Conservation (phyloP, 2,113 vertebrate genomes). For the Trinectes maculatus region DNA sequence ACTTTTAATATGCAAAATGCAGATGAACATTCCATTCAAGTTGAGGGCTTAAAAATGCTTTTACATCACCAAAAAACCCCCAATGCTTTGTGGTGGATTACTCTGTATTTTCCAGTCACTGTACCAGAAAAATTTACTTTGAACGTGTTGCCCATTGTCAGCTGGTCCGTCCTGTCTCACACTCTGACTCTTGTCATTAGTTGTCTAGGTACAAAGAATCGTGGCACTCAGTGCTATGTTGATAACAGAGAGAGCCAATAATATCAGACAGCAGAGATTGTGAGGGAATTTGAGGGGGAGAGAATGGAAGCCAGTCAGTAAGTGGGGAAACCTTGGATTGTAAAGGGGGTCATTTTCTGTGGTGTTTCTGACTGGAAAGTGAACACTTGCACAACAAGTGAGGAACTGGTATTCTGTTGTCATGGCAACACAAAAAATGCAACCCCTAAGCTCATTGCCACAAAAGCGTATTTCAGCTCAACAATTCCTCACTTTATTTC, state of each 20-base stretch:
- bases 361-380: conserved; percentile 52
- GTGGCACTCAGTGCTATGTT: conserved; percentile 61
- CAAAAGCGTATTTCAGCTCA: conserved; percentile 1
- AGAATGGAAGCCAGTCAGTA: conserved; percentile 55
- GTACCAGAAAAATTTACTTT: conserved; percentile 28
- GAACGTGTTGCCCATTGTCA: conserved; percentile 33
- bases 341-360: conserved; percentile 68
- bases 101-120: not conserved
- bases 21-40: conserved; percentile 67
- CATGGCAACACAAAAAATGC: conserved; percentile 67
- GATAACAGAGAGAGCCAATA: conserved; percentile 68
- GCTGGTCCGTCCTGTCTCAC: conserved; percentile 30
- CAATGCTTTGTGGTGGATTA: no score
- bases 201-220: conserved; percentile 64
- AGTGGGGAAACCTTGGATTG: conserved; percentile 64
- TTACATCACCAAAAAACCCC: conserved; percentile 62
- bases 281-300: conserved; percentile 45
- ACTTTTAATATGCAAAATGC: conserved; percentile 72
- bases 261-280: conserved; percentile 54
- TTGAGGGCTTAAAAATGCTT: conserved; percentile 64
- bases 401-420: conserved; percentile 69
- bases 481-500: not conserved
- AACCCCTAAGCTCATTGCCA: conserved; percentile 5
- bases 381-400: conserved; percentile 58
- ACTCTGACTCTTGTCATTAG: conserved; percentile 66